Evolutionary conservation across 2,113 vertebrate genomes (phyloP), one percentile per base, ranked within the genome.

Genomic region (Gopherus flavomarginatus): DNA sequence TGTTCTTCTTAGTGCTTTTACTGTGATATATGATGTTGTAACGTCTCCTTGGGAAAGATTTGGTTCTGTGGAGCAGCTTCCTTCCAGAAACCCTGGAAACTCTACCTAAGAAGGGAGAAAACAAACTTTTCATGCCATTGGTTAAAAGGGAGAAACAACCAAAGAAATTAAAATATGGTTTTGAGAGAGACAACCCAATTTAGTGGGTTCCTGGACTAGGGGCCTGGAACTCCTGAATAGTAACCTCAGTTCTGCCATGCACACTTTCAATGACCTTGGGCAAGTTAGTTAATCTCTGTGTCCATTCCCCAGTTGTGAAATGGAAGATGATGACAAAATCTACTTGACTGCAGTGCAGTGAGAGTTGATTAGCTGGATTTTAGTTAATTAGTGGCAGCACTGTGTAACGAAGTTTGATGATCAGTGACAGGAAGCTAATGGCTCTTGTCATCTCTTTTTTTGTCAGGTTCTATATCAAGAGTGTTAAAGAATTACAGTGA

Each of bases 401-500:
- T 21, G 19, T 72, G n/a, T 38, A 72, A 38, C 17, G 22, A 38
- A 38, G 35, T n/a, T 5, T 38, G 21, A 38, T 38, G 19, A 85
- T 85, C 50, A 85, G 49, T 96, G 69, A 93, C 14, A 31, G 78
- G 49, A 80, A 80, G 44, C 12, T 77, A 5, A 81, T 85, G 4
- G 0, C 16, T 97, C 88, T 93, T 95, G 47, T 93, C 0, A 0
- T 90, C 35, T 49, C 44, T 6, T 83, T 91, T 83, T 96, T 93
- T 95, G 90, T 50, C 90, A 99, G 99, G 98, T 94, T 99, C 99
- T 94, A 97, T 99, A 93, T 99, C 99, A 87, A 98, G 98, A 96
- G 98, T 98, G 69, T 95, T 99, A 94, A 99, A 96, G 97, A 99
- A 99, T 98, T 99, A 99, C 97, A 99, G 98, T 1, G 98, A 98